phyloP scores from a whole-genome alignment of 2,113 vertebrate species.

The Caranx melampygus region DNA sequence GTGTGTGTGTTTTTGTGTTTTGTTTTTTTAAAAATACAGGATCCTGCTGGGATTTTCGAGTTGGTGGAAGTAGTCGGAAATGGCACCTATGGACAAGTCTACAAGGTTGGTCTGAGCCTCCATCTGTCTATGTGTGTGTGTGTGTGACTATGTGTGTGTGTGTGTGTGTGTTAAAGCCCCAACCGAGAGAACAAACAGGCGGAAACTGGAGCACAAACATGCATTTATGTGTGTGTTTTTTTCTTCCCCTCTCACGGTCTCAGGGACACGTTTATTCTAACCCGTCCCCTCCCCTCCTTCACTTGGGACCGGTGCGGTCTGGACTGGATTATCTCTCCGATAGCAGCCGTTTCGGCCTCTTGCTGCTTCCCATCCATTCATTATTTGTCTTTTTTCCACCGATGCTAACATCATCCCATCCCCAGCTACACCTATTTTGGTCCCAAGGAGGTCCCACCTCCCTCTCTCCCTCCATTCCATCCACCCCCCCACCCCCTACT shows the following conservation, averaged over 20 bases:
- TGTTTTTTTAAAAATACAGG: conserved; percentile 74
- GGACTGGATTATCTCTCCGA: conserved; percentile 65
- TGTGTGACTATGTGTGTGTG: conserved; percentile 82
- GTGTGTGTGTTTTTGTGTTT: not conserved
- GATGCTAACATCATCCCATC: conserved; percentile 39
- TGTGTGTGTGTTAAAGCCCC: not conserved
- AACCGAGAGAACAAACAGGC: conserved; percentile 40
- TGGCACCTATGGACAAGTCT: conserved; percentile 93
- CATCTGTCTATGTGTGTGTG: conserved; percentile 77
- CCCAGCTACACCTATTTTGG: conserved; percentile 49
- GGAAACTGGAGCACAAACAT: conserved; percentile 67
- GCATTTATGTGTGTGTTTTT: conserved; percentile 34
- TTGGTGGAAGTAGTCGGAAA: conserved; percentile 93
- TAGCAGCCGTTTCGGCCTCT: conserved; percentile 22
- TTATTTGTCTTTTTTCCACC: not conserved
- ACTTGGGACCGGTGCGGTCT: conserved; percentile 27
- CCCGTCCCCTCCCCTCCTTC: conserved; percentile 20
- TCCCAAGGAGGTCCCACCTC: conserved; percentile 25
- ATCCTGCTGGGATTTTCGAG: conserved; percentile 92
- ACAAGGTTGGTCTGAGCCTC: conserved; percentile 88
- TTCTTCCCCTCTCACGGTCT: conserved; percentile 26
- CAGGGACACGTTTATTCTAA: conserved; percentile 42
- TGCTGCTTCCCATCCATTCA: conserved; percentile 34
- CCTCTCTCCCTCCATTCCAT: not conserved
- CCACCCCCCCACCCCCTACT: not conserved